These are phyloP conservation scores for Agriopis aurantiaria DNA, from an alignment of 2,888 invertebrate species.

Conservation along the genomic window DNA sequence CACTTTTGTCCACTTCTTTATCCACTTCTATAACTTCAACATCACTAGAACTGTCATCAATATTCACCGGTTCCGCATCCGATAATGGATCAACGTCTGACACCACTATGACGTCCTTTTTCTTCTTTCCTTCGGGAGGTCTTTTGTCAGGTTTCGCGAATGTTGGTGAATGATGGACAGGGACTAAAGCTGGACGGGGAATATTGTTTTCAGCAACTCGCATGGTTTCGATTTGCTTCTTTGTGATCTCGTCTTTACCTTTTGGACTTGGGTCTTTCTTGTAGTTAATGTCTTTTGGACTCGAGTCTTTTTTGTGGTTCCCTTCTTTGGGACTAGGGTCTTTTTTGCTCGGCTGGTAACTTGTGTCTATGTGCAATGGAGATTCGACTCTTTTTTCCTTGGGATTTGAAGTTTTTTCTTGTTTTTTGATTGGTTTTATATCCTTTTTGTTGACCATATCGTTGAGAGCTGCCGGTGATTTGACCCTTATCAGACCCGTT, in stretches of 20 bases:
- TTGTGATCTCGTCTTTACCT: slow-evolving; percentile 65
- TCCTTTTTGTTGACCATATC: slow-evolving; percentile 73
- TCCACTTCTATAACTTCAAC: slow-evolving; percentile 63
- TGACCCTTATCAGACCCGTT: slow-evolving; percentile 69
- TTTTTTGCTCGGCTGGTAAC: slow-evolving; percentile 58
- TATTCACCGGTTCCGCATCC: slow-evolving; percentile 68
- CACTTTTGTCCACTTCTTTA: slow-evolving; percentile 66
- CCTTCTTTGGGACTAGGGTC: slow-evolving; percentile 32
- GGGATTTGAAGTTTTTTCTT: slow-evolving; percentile 52
- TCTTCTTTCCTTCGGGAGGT: slow-evolving; percentile 76
- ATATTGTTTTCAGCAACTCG: slow-evolving; percentile 74
- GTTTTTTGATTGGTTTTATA: slow-evolving; percentile 39
- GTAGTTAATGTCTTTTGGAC: slow-evolving; percentile 3
- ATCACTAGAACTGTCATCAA: slow-evolving; percentile 83
- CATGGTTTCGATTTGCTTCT: slow-evolving; percentile 74
- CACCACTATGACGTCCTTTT: slow-evolving; percentile 75
- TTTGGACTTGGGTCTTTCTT: slow-evolving; percentile 63
- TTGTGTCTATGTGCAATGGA: slow-evolving; percentile 73
- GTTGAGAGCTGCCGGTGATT: slow-evolving; percentile 78
- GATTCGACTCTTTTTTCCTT: slow-evolving; percentile 64
- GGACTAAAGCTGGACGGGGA: slow-evolving; percentile 72
- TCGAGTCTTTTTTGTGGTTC: slow-evolving; percentile 14
- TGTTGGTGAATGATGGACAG: slow-evolving; percentile 76
- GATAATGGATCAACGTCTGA: slow-evolving; percentile 76
- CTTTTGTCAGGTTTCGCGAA: slow-evolving; percentile 80